Conservation (phyloP, 23 tunicate species). For the Aplidium turbinatum region DNA sequence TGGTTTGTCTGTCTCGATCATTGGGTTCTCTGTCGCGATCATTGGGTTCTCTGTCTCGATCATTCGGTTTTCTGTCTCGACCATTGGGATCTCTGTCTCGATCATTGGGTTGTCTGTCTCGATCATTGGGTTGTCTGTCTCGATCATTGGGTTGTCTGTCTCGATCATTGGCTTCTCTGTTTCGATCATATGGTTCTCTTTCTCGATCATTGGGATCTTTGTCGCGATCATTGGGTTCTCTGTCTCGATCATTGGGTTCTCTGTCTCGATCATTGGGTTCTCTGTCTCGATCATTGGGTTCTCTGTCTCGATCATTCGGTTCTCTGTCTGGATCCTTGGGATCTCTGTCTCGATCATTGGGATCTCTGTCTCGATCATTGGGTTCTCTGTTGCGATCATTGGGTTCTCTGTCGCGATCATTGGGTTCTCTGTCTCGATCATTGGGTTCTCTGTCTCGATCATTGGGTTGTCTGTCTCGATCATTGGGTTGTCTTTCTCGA, state of each 20-base stretch:
- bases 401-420: background rate
- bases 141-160: background rate
- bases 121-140: background rate
- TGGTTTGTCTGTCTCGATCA: background rate
- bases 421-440: background rate
- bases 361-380: background rate
- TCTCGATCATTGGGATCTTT: background rate
- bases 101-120: background rate
- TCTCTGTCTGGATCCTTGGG: background rate
- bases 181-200: background rate
- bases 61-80: background rate
- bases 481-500: background rate
- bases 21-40: background rate
- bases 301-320: background rate
- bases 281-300: background rate
- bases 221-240: background rate
- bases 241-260: background rate
- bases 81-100: background rate
- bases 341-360: background rate
- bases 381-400: background rate
- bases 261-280: background rate
- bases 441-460: background rate
- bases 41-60: background rate
- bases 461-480: background rate
- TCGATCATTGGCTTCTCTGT: background rate